Evolutionary conservation across 2,113 vertebrate species (phyloP).

Genomic region (Diadophis punctatus): DNA sequence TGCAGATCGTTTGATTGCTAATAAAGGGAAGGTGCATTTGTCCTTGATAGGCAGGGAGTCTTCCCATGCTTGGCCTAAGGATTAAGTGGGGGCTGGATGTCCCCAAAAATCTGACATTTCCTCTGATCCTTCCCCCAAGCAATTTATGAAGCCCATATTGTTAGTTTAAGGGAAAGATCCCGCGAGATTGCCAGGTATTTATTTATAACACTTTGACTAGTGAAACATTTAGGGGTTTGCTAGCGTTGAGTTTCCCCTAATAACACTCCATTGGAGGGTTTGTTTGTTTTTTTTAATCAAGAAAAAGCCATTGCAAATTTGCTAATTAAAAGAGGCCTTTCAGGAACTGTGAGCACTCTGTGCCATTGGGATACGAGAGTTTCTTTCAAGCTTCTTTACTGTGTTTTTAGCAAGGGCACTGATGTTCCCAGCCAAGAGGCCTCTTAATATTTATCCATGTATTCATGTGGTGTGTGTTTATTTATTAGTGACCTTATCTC

Average conservation of each 20-base stretch:
- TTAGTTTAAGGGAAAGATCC: slow-evolving; percentile 31
- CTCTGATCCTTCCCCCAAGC: background rate
- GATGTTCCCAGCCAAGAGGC: background rate
- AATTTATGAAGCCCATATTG: slow-evolving; percentile 23
- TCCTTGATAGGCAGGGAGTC: slow-evolving; percentile 15
- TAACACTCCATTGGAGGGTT: background rate
- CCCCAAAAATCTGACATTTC: background rate
- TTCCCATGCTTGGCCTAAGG: slow-evolving; percentile 15
- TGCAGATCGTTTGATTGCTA: background rate
- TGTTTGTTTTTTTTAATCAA: slow-evolving; percentile 25
- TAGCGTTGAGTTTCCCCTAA: slow-evolving; percentile 40
- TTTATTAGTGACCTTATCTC: background rate
- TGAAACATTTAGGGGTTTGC: slow-evolving; percentile 39
- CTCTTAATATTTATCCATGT: background rate
- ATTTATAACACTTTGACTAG: slow-evolving; percentile 38
- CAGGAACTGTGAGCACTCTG: background rate
- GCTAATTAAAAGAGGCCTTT: background rate
- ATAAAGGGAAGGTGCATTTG: background rate
- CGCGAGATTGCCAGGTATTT: slow-evolving; percentile 22
- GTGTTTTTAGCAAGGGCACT: background rate
- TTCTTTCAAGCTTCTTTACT: background rate
- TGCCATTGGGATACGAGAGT: background rate
- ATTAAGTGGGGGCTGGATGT: background rate
- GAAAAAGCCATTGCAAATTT: slow-evolving; percentile 1
- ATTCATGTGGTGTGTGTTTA: no score